Evolutionary conservation across 2,797 vertebrate species (phyloP).

Genomic region (Mallotus villosus): DNA sequence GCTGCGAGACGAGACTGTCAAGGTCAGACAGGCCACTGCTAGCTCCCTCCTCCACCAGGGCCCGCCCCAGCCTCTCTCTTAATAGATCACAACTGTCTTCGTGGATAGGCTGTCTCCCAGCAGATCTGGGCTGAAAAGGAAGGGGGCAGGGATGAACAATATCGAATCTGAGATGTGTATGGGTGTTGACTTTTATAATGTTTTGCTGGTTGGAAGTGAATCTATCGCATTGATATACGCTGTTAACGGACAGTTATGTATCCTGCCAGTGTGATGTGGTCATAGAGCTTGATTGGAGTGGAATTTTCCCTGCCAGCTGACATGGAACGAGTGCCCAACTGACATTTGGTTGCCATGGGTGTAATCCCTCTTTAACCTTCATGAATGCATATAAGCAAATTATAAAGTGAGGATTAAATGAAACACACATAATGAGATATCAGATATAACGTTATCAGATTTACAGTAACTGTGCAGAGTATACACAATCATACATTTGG

Average conservation of each 20-base stretch:
- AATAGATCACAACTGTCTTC: not conserved
- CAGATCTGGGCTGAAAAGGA: too few relatives aligned
- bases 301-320: constrained; percentile 50
- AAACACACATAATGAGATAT: constrained; percentile 62
- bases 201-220: not conserved
- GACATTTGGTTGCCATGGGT: constrained; percentile 70
- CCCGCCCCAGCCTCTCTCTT: not conserved
- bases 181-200: too few relatives aligned
- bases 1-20: constrained; percentile 21
- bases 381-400: constrained; percentile 69
- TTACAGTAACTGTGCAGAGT: constrained; percentile 1
- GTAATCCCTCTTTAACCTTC: constrained; percentile 71
- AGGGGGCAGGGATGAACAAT: not conserved
- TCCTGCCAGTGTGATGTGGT: constrained; percentile 23
- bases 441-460: constrained; percentile 42
- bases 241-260: not conserved
- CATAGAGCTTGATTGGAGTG: constrained; percentile 43
- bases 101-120: not conserved
- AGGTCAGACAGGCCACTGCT: constrained; percentile 27
- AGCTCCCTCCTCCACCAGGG: constrained; percentile 2
- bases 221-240: not conserved
- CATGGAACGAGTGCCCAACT: constrained; percentile 46
- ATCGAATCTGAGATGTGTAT: too few relatives aligned
- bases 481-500: not conserved
- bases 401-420: constrained; percentile 68